Base-by-base conservation (phyloP, 2,888 invertebrate species). In the Epinotia ramella region DNA sequence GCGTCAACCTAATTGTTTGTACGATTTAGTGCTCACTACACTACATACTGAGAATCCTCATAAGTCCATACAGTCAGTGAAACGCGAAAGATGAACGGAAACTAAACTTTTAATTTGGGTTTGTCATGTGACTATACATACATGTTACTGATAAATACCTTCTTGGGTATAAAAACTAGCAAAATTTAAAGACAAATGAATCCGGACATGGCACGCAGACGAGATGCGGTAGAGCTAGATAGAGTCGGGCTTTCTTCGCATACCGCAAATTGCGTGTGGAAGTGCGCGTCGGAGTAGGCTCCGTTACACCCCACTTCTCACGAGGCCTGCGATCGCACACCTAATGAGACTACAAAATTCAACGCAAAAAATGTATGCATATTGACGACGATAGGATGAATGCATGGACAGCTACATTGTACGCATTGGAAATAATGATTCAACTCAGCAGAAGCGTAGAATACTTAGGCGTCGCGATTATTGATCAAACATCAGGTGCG, bases 231-330 rank as follows among this genome's bases (percentile, higher is more conserved):
- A 84, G 68, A 68, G 57, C 68, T 57, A 68, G 13, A 68, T 68
- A 59, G 24, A 57, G 81, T 82, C 80, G 84, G 87, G 87, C 88
- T 93, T 92, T 93, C 92, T 89, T 70, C 70, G 60, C 92, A 92
- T 93, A 88, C 92, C 91, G 81, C 72, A 76, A 80, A 78, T 91
- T 86, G 93, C 92, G 91, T 92, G 93, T 82, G 76, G 73, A 71
- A 73, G 74, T 78, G 75, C 65, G 79, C 81, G 78, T 80, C 81
- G 77, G 78, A 81, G 79, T 82, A 81, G 80, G 83, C 80, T 82
- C 76, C 88, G 93, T 89, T 83, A 85, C 91, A 92, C 89, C 91
- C 92, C 89, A 93, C 83, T 93, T 93, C 89, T 84, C 91, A 82
- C 85, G 85, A 87, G 87, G 86, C 86, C 84, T 89, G 87, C 86